Percentiles rank a stretch among this genome's conserved stretches.
Conservation (phyloP, 2,797 vertebrate species). For the Peromyscus aztecus region DNA sequence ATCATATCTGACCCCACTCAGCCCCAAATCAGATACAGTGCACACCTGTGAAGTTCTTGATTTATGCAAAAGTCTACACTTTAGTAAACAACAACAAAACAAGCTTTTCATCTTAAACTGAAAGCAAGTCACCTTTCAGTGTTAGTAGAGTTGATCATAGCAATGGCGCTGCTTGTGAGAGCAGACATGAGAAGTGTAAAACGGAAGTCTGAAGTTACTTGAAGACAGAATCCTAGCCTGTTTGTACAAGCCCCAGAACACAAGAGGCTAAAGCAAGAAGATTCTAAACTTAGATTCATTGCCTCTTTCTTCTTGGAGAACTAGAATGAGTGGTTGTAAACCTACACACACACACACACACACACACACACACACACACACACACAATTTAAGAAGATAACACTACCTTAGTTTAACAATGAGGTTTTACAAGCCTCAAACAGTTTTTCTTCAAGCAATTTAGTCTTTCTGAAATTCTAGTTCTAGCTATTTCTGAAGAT, state of each 20-base stretch:
- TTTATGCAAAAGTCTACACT: background rate
- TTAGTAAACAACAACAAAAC: background rate
- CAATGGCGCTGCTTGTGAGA: constrained; percentile 26
- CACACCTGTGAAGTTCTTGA: background rate
- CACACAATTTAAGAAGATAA: background rate
- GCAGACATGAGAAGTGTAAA: background rate
- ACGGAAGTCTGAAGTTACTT: background rate
- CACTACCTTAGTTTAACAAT: background rate
- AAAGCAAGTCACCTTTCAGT: constrained; percentile 22
- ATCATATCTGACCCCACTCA: background rate
- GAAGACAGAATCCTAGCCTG: background rate
- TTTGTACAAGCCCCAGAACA: background rate
- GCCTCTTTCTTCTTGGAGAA: constrained; percentile 12
- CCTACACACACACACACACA: background rate
- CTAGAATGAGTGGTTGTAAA: background rate
- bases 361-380: background rate
- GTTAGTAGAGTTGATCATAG: background rate
- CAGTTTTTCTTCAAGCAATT: constrained; percentile 23
- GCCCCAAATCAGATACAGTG: background rate
- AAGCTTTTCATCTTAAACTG: background rate
- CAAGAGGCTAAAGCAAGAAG: background rate
- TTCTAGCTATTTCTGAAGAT: constrained; percentile 48
- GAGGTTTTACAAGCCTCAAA: background rate
- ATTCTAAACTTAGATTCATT: background rate
- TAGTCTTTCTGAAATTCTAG: constrained; percentile 3